These are phyloP conservation scores for Chrysaora quinquecirrha DNA, from an alignment of 30 jellyfish, hydroid and myxozoan genomes.

Conservation along the genomic window DNA sequence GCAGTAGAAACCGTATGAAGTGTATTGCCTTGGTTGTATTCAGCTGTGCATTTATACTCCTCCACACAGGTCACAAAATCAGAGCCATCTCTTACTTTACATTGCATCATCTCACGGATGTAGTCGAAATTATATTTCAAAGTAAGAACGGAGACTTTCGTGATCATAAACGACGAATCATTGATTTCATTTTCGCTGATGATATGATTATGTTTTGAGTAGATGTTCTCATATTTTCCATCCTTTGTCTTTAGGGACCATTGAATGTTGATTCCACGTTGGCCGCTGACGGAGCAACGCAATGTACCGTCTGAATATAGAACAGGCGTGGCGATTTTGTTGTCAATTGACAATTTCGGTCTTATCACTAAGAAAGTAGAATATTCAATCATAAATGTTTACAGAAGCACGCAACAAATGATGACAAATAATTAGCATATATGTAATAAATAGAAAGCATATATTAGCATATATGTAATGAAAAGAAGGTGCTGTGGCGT, in stretches of 20 bases:
- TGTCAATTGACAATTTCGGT: neutral
- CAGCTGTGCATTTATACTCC: slow-evolving; percentile 41
- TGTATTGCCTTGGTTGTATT: neutral
- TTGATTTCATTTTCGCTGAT: neutral
- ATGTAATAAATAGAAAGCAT: too few relatives aligned
- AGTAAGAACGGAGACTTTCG: neutral
- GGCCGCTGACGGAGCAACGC: slow-evolving; percentile 34
- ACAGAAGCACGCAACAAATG: too few relatives aligned
- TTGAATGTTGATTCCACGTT: neutral
- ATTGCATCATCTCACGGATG: slow-evolving; percentile 39
- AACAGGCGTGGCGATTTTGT: slow-evolving; percentile 10
- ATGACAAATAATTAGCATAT: too few relatives aligned
- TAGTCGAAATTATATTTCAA: slow-evolving; percentile 34
- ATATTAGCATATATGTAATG: too few relatives aligned
- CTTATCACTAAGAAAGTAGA: neutral
- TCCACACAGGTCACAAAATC: slow-evolving; percentile 18
- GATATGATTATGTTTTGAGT: slow-evolving; percentile 32
- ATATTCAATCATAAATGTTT: too few relatives aligned
- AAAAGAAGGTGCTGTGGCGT: too few relatives aligned
- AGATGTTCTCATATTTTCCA: neutral
- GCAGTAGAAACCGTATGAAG: neutral
- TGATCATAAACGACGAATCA: neutral
- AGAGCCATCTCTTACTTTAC: neutral
- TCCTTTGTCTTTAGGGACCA: slow-evolving; percentile 23
- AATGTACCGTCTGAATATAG: neutral